Conservation (phyloP, 2,797 vertebrate genomes). For the Sebastes goodei region DNA sequence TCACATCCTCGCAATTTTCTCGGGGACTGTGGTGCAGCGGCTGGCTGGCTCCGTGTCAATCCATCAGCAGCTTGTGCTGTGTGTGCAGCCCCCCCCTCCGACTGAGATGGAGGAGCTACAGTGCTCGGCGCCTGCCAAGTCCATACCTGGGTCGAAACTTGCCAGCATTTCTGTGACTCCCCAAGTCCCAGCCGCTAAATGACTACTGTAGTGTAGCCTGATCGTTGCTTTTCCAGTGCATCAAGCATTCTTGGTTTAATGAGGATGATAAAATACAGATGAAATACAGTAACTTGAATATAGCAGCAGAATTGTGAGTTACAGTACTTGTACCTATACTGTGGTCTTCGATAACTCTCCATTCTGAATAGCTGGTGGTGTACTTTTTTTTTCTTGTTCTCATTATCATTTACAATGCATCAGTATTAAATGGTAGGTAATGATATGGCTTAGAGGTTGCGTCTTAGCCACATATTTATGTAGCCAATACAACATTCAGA, state of each 20-base stretch:
- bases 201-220: slow-evolving; percentile 12
- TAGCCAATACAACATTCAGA: not conserved
- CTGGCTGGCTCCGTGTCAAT: slow-evolving; percentile 71
- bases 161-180: slow-evolving; percentile 39
- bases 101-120: slow-evolving; percentile 39
- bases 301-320: not conserved
- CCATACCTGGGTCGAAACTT: slow-evolving; percentile 60
- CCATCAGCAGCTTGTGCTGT: slow-evolving; percentile 80
- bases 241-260: not conserved
- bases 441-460: not conserved
- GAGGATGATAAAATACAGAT: not conserved
- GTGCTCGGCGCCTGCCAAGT: slow-evolving; percentile 55
- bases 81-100: slow-evolving; percentile 58
- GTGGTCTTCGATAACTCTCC: not conserved
- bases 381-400: not conserved
- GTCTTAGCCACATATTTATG: not conserved
- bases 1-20: slow-evolving; percentile 38
- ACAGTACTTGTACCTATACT: not conserved
- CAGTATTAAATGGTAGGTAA: not conserved
- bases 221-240: not conserved
- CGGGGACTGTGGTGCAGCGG: slow-evolving; percentile 48
- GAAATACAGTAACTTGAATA: not conserved
- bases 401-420: not conserved
- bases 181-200: slow-evolving; percentile 34
- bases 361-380: not conserved